Conservation (phyloP, 2,113 vertebrate genomes). For the Phylloscopus trochilus region DNA sequence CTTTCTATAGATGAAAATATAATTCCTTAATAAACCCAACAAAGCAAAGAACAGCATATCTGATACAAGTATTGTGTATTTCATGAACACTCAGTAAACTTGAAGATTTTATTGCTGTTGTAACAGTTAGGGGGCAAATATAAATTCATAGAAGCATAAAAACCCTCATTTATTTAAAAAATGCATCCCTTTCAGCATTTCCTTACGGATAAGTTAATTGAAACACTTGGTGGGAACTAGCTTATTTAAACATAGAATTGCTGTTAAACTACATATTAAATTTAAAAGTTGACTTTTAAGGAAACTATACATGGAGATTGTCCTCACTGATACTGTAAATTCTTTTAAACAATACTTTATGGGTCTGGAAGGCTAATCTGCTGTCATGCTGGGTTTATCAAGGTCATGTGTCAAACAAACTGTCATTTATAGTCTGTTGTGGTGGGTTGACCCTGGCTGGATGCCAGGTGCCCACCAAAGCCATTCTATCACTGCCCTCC, state of each 20-base stretch:
- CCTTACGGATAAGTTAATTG: slow-evolving; percentile 14
- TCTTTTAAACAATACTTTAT: neutral
- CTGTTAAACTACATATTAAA: slow-evolving; percentile 34
- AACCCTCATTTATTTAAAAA: slow-evolving; percentile 8
- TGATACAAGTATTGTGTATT: neutral
- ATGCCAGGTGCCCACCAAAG: neutral
- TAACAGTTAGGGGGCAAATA: neutral
- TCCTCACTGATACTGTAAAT: neutral
- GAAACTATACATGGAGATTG: neutral
- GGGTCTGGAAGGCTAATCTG: neutral
- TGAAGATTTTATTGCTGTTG: neutral
- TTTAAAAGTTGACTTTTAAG: slow-evolving; percentile 6
- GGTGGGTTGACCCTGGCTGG: neutral
- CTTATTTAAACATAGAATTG: slow-evolving; percentile 48
- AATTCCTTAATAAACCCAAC: neutral
- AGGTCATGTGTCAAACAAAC: neutral
- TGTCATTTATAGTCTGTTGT: neutral
- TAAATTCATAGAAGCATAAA: neutral
- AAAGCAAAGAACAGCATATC: neutral
- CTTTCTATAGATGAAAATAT: neutral
- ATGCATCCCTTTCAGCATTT: neutral
- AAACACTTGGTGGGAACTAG: slow-evolving; percentile 11
- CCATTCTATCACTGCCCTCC: neutral
- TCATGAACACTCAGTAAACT: neutral
- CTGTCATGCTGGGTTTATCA: neutral